phyloP scores from a whole-genome alignment of 2,888 invertebrate species.

The Eutolmus rufibarbis region DNA sequence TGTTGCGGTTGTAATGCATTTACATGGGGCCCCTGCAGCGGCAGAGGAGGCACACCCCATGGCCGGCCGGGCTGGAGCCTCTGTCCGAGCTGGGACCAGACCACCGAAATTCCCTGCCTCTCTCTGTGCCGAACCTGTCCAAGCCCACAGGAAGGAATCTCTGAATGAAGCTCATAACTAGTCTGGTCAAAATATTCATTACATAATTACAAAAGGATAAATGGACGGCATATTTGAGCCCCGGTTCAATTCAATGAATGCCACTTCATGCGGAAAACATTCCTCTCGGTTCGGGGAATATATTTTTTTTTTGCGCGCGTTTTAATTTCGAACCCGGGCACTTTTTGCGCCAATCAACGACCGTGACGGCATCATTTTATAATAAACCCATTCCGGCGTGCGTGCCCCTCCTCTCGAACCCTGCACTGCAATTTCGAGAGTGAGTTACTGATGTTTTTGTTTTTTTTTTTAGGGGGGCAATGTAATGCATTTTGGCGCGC shows the following conservation, averaged over 20 bases:
- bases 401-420: not conserved
- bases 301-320: not conserved
- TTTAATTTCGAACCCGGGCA: not conserved
- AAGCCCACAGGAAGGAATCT: constrained; percentile 9
- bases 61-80: not conserved
- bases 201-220: constrained; percentile 39
- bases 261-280: constrained; percentile 11
- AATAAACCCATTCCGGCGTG: not conserved
- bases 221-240: constrained; percentile 36
- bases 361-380: not conserved
- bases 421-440: not conserved
- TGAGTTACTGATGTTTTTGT: not conserved
- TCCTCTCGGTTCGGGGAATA: not conserved
- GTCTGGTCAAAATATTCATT: constrained; percentile 41
- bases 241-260: constrained; percentile 23
- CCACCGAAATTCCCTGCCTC: not conserved
- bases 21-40: not conserved
- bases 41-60: not conserved
- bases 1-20: constrained; percentile 33
- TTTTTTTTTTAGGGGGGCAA: not conserved
- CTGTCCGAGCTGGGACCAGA: not conserved
- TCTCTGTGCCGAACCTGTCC: not conserved
- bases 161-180: constrained; percentile 38
- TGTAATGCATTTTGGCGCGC: not conserved
- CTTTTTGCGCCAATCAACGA: not conserved